Evolutionary conservation across 1,140 invertebrate genomes (phyloP).

Genomic region (Magallana gigas): DNA sequence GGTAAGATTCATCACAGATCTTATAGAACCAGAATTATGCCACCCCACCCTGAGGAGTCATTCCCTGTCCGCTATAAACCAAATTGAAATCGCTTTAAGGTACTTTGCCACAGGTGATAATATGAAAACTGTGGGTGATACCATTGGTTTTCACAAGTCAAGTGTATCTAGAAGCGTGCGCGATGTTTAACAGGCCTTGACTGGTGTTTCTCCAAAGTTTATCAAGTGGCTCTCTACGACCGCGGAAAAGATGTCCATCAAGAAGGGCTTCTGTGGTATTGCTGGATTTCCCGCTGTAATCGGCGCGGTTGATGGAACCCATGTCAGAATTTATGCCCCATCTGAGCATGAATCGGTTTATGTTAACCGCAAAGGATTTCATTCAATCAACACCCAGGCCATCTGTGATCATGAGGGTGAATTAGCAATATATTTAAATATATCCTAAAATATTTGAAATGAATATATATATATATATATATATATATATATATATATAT

Average conservation of each 20-base stretch:
- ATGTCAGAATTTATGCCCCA: constrained; percentile 40
- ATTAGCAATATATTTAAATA: too few relatives aligned
- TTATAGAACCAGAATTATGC: constrained; percentile 4
- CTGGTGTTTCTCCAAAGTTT: not conserved
- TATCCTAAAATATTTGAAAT: too few relatives aligned
- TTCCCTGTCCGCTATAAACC: not conserved
- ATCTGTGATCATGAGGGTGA: constrained; percentile 44
- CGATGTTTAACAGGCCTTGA: constrained; percentile 22
- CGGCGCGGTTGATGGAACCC: constrained; percentile 50
- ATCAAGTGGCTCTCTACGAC: constrained; percentile 24
- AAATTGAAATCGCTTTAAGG: constrained; percentile 18
- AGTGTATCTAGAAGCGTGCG: constrained; percentile 19
- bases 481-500: too few relatives aligned
- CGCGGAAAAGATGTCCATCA: not conserved
- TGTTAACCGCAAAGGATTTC: constrained; percentile 48
- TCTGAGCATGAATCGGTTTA: constrained; percentile 32
- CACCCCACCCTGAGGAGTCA: not conserved
- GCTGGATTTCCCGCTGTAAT: constrained; percentile 31
- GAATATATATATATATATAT: too few relatives aligned
- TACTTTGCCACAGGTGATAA: constrained; percentile 37
- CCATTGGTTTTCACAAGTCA: constrained; percentile 18
- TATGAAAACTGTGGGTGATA: constrained; percentile 26
- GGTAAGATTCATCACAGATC: not conserved
- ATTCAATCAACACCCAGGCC: constrained; percentile 51
- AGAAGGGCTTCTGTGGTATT: constrained; percentile 13